phyloP scores from a whole-genome alignment of 2,888 invertebrate species.

The Plagodis pulveraria region DNA sequence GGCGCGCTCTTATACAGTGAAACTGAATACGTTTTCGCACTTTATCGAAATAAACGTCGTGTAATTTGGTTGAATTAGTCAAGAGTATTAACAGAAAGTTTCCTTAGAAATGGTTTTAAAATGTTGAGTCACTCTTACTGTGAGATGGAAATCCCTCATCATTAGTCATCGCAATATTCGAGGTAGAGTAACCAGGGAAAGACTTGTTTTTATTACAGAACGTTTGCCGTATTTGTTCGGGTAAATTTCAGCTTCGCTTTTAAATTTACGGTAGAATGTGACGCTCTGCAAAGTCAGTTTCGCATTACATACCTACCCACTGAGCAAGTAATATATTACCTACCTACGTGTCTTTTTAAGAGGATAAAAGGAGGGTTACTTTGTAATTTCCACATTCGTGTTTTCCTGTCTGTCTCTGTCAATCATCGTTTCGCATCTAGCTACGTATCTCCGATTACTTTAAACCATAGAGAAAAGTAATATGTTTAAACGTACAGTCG shows the following conservation, averaged over 20 bases:
- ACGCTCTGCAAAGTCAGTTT: slow-evolving; percentile 15
- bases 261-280: slow-evolving; percentile 14
- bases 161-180: slow-evolving; percentile 57
- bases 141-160: slow-evolving; percentile 58
- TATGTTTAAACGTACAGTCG: too few species aligned
- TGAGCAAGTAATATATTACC: too few species aligned
- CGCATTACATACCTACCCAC: slow-evolving; percentile 11
- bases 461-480: too few species aligned
- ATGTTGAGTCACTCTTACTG: not conserved
- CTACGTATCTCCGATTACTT: too few species aligned
- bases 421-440: too few species aligned
- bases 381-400: not conserved
- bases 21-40: slow-evolving; percentile 1
- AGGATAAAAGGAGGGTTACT: slow-evolving; percentile 7
- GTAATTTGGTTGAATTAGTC: not conserved
- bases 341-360: slow-evolving; percentile 4
- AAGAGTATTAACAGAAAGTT: not conserved
- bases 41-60: not conserved
- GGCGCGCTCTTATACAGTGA: slow-evolving; percentile 32
- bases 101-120: not conserved
- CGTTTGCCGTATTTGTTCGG: slow-evolving; percentile 23
- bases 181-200: slow-evolving; percentile 25
- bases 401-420: too few species aligned
- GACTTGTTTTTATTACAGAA: slow-evolving; percentile 25
- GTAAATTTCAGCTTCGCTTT: slow-evolving; percentile 16